Base-by-base conservation (phyloP, 2,797 vertebrate species). In the Uromys caudimaculatus region DNA sequence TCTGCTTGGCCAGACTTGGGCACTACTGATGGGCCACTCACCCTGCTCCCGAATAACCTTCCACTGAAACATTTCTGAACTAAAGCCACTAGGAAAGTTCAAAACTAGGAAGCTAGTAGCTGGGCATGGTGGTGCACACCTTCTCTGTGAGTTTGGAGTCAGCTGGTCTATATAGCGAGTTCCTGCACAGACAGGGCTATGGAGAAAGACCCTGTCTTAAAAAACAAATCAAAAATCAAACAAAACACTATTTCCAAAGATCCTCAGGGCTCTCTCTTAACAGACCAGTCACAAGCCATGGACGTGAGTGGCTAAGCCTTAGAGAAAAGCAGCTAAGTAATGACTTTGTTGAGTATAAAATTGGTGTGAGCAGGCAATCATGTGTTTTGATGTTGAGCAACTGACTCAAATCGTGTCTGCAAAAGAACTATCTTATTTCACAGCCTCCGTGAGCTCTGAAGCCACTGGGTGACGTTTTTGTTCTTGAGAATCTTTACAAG, bases 371-470 rank as follows among this genome's bases (percentile, higher is more conserved):
- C 73, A n/a, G 54, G 23, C 19, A 27, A 23, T 78, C 38, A 79
- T n/a, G 85, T 75, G 19, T 67, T 56, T 13, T 44, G 82, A 44
- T 38, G 82, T 24, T 24, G 62, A 93, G 75, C 86, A 44, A 3
- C 89, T 77, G 89, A 60, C 32, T 58, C 29, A 32, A 4, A 23
- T 60, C 83, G 44, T 10, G 47, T 56, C 0, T 47, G 4, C 23
- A 10, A 0, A 1, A 56, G 82, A 44, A 9, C 12, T 50, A 1
- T 50, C 67, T 77, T 58, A 58, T 83, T 35, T 44, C 27, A 0
- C 32, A 1, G 2, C 12, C 52, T 1, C 0, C 6, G 3, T 12
- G 38, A 1, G 0, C 69, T 35, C 0, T 0, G 38, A 32, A 29
- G 62, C n/a, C 1, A 13, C 90, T 2, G 0, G 13, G 44, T 87